Percentiles rank a stretch among this genome's conserved stretches.
Evolutionary conservation across 2,888 invertebrate species (phyloP).

Genomic region (Salticus scenicus): DNA sequence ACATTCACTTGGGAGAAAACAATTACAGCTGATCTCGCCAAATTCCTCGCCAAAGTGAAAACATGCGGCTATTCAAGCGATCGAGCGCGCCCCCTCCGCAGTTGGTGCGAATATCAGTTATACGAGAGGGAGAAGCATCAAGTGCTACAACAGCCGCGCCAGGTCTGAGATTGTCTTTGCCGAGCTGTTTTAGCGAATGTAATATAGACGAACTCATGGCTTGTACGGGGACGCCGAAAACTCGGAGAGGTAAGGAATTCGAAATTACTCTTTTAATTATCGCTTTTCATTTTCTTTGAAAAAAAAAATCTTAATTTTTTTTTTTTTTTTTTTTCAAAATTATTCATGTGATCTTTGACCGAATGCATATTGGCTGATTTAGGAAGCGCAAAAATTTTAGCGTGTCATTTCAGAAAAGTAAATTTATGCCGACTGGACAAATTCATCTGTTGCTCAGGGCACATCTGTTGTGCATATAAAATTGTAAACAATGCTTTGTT

Average conservation of each 20-base stretch:
- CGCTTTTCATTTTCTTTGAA: not conserved
- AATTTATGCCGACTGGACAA: not conserved
- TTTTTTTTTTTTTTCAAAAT: too few species aligned
- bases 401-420: too few species aligned
- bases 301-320: not conserved
- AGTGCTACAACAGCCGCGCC: conserved; percentile 42
- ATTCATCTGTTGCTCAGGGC: conserved; percentile 9
- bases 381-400: too few species aligned
- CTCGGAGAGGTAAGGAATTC: conserved; percentile 48
- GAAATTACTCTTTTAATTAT: conserved; percentile 4
- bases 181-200: conserved; percentile 63
- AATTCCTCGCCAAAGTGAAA: conserved; percentile 54
- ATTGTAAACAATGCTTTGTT: conserved; percentile 6
- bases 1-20: not conserved
- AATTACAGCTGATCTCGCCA: conserved; percentile 51
- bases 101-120: conserved; percentile 39
- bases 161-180: conserved; percentile 54
- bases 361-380: too few species aligned
- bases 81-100: conserved; percentile 51
- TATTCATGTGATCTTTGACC: too few species aligned
- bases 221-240: conserved; percentile 51
- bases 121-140: conserved; percentile 38
- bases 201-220: conserved; percentile 68
- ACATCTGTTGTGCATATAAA: conserved; percentile 25
- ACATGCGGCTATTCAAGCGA: conserved; percentile 65